Percentiles rank a stretch among this genome's conserved stretches.
Conservation (phyloP, 2,113 vertebrate species). For the Bubo bubo region DNA sequence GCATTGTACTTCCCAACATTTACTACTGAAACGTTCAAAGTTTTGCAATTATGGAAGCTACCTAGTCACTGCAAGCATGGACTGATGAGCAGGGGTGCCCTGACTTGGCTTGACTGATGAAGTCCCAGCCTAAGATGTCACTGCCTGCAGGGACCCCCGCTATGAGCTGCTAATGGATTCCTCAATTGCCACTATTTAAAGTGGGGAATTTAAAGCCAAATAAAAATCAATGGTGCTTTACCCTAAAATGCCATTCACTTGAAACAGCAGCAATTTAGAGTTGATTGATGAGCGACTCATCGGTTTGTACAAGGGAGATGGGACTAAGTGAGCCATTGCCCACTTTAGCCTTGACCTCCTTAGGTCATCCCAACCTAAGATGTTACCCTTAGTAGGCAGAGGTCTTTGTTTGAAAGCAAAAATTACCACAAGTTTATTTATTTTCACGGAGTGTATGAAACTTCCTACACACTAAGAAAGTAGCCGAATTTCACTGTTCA, state of each 20-base stretch:
- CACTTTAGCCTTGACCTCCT: background rate
- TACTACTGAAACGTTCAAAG: background rate
- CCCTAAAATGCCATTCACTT: background rate
- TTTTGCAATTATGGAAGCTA: background rate
- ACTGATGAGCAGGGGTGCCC: background rate
- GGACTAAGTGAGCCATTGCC: background rate
- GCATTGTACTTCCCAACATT: background rate
- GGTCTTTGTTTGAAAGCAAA: background rate
- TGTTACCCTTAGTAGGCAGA: background rate
- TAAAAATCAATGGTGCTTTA: constrained; percentile 20
- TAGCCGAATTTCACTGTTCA: background rate
- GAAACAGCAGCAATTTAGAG: background rate
- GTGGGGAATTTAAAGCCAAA: background rate
- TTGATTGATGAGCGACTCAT: background rate
- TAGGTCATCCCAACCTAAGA: background rate
- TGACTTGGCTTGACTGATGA: background rate
- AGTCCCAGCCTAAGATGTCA: background rate
- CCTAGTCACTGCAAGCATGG: background rate
- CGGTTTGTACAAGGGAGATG: background rate
- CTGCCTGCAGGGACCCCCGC: background rate
- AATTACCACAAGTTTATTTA: background rate
- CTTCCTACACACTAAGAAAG: background rate
- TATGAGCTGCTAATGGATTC: background rate
- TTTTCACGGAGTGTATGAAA: background rate
- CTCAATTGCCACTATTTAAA: background rate